phyloP scores from a whole-genome alignment of 2,888 invertebrate species.

The Villa cingulata region DNA sequence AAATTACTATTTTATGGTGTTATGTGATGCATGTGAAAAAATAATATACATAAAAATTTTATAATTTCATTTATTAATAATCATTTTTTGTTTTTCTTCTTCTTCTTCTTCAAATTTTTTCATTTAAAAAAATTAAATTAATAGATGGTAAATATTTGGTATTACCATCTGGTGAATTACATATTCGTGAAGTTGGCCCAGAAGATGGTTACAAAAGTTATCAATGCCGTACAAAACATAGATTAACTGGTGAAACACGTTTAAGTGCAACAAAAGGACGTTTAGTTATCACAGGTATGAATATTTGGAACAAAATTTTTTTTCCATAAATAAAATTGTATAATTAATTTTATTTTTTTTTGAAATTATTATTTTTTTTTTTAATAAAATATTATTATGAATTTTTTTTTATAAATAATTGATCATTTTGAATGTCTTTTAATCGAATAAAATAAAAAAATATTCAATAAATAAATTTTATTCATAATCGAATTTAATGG shows the following conservation, averaged over 20 bases:
- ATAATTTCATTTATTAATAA: background rate
- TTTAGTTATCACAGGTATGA: slow-evolving; percentile 89
- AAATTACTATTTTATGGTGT: background rate
- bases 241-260: slow-evolving; percentile 83
- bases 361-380: background rate
- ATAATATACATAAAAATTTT: background rate
- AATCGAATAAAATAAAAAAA: too few relatives aligned
- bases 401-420: background rate
- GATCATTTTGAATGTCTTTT: background rate
- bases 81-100: slow-evolving; percentile 8
- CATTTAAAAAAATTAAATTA: background rate
- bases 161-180: slow-evolving; percentile 85
- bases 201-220: slow-evolving; percentile 90
- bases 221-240: slow-evolving; percentile 86
- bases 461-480: too few relatives aligned
- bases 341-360: too few relatives aligned
- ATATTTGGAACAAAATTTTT: slow-evolving; percentile 10
- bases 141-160: slow-evolving; percentile 93
- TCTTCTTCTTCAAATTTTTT: background rate
- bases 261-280: slow-evolving; percentile 87
- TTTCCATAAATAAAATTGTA: background rate
- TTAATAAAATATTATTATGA: background rate
- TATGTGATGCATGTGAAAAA: background rate
- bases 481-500: too few relatives aligned
- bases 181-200: slow-evolving; percentile 87